Base-by-base conservation (phyloP, 2,113 vertebrate genomes). In the Zosterops pallidus region DNA sequence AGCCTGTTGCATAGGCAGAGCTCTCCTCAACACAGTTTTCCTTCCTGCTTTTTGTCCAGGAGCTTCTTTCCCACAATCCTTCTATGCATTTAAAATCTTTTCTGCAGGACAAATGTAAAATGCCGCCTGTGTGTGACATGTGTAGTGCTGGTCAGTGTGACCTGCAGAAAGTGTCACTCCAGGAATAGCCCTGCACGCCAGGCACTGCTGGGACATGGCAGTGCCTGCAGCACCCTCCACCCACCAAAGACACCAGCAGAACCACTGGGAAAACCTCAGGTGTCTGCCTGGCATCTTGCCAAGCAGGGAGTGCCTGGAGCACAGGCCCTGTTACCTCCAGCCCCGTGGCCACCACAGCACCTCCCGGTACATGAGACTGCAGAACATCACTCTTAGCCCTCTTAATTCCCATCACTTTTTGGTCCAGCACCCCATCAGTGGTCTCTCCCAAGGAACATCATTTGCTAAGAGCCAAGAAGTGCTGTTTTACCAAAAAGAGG, bases 161-260 rank as follows among this genome's bases (percentile, higher is more conserved):
- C 77, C 46, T 35, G 20, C 37, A 31, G 20, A 8, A 18, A 24
- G 9, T 2, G 0, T 71, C 0, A 1, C 52, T 78, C 15, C 46
- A 3, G 44, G 49, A 29, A 20, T 18, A 33, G 31, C 25, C 1
- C 0, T 9, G 28, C 33, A 2, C 2, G 0, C 23, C 1, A 25
- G 80, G 62, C 12, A 4, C 52, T 5, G 57, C 50, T 28, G 62
- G 37, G 39, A 46, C 8, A 1, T 5, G 57, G 44, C 42, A 63
- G 8, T 3, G 20, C 69, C 4, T 9, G 63, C 67, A 52, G 46
- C 75, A 68, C 70, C 24, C 12, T 41, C 31, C 44, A 50, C 55
- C 59, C 77, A 87, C 93, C 94, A 95, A 88, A 94, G 87, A 72
- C 18, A 35, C 63, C 57, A 75, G 47, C 62, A 76, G 41, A 87